phyloP scores from a whole-genome alignment of 64 coral and sea anemone species.

The Stylophora pistillata region DNA sequence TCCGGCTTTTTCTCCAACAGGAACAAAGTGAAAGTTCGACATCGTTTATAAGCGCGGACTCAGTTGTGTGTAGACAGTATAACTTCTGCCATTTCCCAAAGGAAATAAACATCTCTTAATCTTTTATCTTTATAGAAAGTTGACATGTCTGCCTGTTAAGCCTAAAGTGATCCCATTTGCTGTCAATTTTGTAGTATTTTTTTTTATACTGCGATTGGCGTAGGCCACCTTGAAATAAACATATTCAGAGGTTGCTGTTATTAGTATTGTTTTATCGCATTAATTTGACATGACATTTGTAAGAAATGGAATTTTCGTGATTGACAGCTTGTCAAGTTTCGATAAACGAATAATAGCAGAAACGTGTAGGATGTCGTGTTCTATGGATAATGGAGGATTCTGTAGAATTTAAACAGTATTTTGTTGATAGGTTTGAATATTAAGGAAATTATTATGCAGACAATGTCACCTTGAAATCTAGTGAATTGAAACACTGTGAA shows the following conservation, averaged over 20 bases:
- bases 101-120: slow-evolving; percentile 19
- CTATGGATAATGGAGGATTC: no score
- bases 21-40: background rate
- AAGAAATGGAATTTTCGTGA: slow-evolving; percentile 26
- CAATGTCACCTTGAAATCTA: background rate
- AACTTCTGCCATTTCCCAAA: slow-evolving; percentile 3
- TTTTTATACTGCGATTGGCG: background rate
- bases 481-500: background rate
- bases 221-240: background rate
- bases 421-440: no score
- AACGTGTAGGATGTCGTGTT: no score
- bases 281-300: slow-evolving; percentile 44
- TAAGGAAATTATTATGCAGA: background rate
- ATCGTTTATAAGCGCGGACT: background rate
- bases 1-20: background rate
- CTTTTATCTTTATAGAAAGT: background rate
- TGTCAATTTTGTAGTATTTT: slow-evolving; percentile 14
- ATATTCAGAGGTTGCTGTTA: background rate
- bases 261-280: slow-evolving; percentile 39
- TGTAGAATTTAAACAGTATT: no score
- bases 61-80: background rate
- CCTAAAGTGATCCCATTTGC: slow-evolving; percentile 15
- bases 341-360: background rate
- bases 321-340: slow-evolving; percentile 31
- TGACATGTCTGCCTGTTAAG: slow-evolving; percentile 35